A percentile compares a stretch with the other conserved stretches of the same genome.
These are phyloP conservation scores for Cossypha polioptera DNA, from an alignment of 2,797 vertebrate species.

Conservation along the genomic window DNA sequence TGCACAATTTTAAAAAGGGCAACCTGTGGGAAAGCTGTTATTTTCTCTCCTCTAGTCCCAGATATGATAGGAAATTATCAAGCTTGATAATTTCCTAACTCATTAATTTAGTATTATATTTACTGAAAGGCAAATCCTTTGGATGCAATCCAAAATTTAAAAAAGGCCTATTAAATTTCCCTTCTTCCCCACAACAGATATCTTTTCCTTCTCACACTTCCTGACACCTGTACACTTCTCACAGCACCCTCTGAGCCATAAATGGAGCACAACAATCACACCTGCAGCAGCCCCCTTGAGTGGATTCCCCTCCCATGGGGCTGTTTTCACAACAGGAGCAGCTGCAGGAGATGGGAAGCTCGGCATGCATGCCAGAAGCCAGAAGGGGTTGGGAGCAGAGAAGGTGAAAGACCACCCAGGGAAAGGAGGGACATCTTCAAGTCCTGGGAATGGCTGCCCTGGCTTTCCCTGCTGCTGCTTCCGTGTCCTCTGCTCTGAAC, in stretches of 20 bases:
- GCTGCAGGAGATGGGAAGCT: background rate
- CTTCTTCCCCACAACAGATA: background rate
- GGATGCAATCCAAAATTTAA: background rate
- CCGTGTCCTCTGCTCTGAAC: background rate
- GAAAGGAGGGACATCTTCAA: background rate
- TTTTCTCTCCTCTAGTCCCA: background rate
- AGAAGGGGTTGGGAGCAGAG: fast-evolving
- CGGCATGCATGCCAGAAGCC: background rate
- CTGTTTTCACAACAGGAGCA: background rate
- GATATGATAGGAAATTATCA: conserved; percentile 31
- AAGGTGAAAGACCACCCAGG: background rate
- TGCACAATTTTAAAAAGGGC: background rate
- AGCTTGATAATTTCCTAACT: conserved; percentile 36
- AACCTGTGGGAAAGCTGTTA: conserved; percentile 24
- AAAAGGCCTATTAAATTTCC: background rate
- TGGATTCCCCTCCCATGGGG: background rate
- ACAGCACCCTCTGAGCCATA: background rate
- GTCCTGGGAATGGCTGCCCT: background rate
- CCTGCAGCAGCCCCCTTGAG: background rate
- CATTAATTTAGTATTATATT: conserved; percentile 25
- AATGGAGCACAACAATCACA: background rate
- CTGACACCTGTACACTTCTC: background rate
- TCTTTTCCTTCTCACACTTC: background rate
- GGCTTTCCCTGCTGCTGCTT: background rate
- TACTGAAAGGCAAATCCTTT: conserved; percentile 20